Base-by-base conservation (phyloP, 2,113 vertebrate species). In the Craseonycteris thonglongyai region DNA sequence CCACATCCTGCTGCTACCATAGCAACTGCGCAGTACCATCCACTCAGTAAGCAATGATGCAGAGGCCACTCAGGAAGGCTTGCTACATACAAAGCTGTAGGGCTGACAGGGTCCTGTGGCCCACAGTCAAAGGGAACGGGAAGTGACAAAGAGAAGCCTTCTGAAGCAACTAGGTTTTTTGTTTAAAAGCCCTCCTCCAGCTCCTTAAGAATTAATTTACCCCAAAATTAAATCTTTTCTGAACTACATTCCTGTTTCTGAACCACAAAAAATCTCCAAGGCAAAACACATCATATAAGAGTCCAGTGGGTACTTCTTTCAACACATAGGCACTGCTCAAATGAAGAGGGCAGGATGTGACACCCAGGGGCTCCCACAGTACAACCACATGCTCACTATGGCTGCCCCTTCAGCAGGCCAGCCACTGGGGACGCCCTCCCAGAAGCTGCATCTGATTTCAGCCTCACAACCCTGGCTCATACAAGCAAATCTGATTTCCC, bases 1-100 rank as follows among this genome's bases (percentile, higher is more conserved):
- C 98, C 96, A 98, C 98, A 98, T 99, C 98, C 98, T 98, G 98
- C 97, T 97, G 98, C 97, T 98, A 92, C 98, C 98, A 98, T 98
- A 98, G 98, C 98, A 98, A 99, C 98, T 78, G 35, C 61, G 92
- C 94, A 96, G 97, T 96, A 98, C 96, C 97, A 97, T 93, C 98
- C 94, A 69, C 97, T 98, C 96, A 18, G 96, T 90, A 90, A 97
- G 97, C 96, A 97, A 95, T 78, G 76, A 98, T 97, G 96, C 97
- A 97, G 97, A 97, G 94, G 96, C 93, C 95, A 96, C 91, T 96
- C 94, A 93, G 75, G 63, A 85, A 96, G 59, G 90, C 33, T 94
- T 49, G 91, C 66, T 68, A 42, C 88, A 84, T 68, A 42, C 88
- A 84, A 92, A 75, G 69, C 71, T 78, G 10, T 15, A 59, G 47